Evolutionary conservation across 2,113 vertebrate species (phyloP).

Genomic region (Tupaia tana): DNA sequence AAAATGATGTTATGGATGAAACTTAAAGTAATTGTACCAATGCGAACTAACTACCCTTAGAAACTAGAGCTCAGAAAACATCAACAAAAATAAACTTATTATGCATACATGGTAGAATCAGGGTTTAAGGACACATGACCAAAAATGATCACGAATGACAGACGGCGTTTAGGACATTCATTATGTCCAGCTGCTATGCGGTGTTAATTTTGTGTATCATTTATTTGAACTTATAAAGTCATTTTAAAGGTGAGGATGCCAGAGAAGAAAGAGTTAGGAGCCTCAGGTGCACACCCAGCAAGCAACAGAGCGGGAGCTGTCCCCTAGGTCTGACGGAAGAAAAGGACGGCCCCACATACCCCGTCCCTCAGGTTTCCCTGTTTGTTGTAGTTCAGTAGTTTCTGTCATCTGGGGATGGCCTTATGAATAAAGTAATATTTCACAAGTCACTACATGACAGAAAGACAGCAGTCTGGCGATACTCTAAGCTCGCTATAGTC

Average conservation of each 20-base stretch:
- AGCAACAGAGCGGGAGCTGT: not conserved
- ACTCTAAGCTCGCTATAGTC: constrained; percentile 47
- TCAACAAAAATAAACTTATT: not conserved
- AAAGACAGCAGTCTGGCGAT: constrained; percentile 29
- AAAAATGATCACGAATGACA: not conserved
- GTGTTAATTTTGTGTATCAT: not conserved
- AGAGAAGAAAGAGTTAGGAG: not conserved
- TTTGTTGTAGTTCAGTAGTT: constrained; percentile 18
- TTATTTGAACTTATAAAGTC: not conserved
- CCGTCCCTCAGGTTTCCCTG: not conserved
- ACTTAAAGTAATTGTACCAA: not conserved
- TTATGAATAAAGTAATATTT: constrained; percentile 46
- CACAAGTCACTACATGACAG: not conserved
- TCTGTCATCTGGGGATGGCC: not conserved
- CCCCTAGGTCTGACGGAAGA: not conserved
- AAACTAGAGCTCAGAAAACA: not conserved
- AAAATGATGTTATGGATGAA: not conserved
- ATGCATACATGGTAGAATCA: not conserved
- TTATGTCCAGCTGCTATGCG: not conserved
- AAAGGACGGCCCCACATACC: not conserved
- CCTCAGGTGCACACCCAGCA: not conserved
- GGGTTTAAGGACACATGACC: not conserved
- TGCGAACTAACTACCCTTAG: constrained; percentile 29
- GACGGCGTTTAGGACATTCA: not conserved
- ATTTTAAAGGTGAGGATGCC: constrained; percentile 18